Evolutionary conservation across 2,797 vertebrate species (phyloP).

Genomic region (Phrynocephalus forsythii): DNA sequence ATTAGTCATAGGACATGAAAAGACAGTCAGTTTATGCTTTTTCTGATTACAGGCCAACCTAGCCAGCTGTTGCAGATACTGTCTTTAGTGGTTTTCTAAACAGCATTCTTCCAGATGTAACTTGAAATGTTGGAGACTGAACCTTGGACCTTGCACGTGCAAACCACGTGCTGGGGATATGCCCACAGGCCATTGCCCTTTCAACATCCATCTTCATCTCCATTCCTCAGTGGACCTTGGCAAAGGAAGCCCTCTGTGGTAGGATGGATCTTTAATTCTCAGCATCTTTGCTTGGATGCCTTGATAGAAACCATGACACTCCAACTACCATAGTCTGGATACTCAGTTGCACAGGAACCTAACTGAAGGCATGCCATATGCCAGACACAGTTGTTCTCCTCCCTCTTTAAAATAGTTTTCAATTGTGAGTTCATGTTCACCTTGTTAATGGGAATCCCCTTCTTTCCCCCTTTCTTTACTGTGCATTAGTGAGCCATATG

Average conservation of each 20-base stretch:
- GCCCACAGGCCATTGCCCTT: background rate
- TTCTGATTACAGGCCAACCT: background rate
- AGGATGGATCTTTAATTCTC: background rate
- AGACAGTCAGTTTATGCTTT: background rate
- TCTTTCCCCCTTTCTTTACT: background rate
- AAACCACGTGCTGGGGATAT: background rate
- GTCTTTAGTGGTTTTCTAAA: background rate
- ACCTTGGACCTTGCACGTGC: background rate
- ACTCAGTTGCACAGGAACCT: background rate
- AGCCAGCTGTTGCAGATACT: background rate
- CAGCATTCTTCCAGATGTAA: background rate
- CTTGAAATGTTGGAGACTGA: background rate
- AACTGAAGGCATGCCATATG: too few relatives aligned
- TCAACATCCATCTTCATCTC: background rate
- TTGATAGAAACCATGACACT: background rate
- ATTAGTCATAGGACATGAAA: background rate
- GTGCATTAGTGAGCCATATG: too few relatives aligned
- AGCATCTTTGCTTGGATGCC: background rate
- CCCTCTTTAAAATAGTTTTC: background rate
- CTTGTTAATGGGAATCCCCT: background rate
- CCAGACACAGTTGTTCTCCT: background rate
- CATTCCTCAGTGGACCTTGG: background rate
- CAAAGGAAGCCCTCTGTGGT: background rate
- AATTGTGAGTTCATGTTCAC: background rate
- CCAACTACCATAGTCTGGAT: background rate